Base-by-base conservation (phyloP, 2,797 vertebrate species). In the Periophthalmus magnuspinnatus region DNA sequence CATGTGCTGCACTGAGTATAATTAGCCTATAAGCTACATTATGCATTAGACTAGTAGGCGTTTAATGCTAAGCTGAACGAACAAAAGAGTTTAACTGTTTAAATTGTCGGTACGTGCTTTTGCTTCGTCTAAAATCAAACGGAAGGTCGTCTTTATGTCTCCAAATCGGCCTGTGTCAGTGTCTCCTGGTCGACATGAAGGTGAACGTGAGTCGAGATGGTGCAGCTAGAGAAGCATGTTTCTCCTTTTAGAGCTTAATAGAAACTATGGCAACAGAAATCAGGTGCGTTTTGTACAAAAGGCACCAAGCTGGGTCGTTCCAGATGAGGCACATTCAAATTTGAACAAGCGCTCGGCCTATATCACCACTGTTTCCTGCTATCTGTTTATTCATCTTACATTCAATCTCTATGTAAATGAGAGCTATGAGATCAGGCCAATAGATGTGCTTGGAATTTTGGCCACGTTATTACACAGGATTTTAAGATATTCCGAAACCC, bases 351-450 rank as follows among this genome's bases (percentile, higher is more conserved):
- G 13, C 62, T 78, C 36, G 58, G 58, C 58, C 32, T 60, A 69
- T 80, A 84, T 81, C 76, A 80, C 86, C 78, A 83, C 80, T 68
- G 76, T 81, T 84, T 24, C 67, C 68, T 75, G 19, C 77, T 84
- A 76, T 85, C 84, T 76, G 67, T 86, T 86, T 88, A 83, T 84
- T 89, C 86, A 84, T 88, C 81, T 83, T 87, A 82, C 70, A 87
- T 88, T 87, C 87, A 90, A 87, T 90, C 83, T 90, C 88, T 84
- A 92, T 92, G 89, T 75, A 90, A 86, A 93, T 89, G 81, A 88
- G 83, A 69, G 69, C 16, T 76, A 87, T 81, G 81, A 78, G 83
- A 84, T 90, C 88, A 85, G 74, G 84, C 85, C 85, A 75, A 75
- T 78, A 77, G 71, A 78, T 76, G 75, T 84, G 66, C 67, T 68